Evolutionary conservation across 2,113 vertebrate species (phyloP), one percentile per base, ranked within the genome.

Genomic region (Piaya cayana): DNA sequence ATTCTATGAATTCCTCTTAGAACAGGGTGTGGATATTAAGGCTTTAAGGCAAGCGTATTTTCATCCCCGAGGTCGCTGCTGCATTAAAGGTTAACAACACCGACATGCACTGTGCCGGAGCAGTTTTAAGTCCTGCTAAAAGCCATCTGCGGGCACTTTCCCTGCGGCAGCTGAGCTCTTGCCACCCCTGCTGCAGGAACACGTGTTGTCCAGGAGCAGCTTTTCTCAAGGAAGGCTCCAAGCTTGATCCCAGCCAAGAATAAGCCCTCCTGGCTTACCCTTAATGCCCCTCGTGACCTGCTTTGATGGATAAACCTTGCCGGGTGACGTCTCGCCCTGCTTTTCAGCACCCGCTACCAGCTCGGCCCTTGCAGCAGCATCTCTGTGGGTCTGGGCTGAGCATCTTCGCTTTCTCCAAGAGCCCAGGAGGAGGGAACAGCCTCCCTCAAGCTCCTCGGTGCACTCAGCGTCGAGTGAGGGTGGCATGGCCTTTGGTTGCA

Each of bases 101-200:
- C 58, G 39, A 15, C 1, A 36, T 0, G 3, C 25, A 1, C 49
- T 2, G 1, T 1, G 1, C 25, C 12, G 1, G 19, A 0, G 8
- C 37, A 12, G 9, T 16, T 22, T 22, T 18, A 23, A 85, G 25
- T 9, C 52, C 32, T 9, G 30, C 34, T 18, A 6, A 52, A 22
- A 62, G 36, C 78, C 6, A 0, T 15, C 39, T 26, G 56, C 0
- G 0, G 18, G 69, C 2, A 1, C 27, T 45, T 12, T 34, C 29
- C 81, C 62, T 1, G 1, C 8, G 6, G 32, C 3, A 2, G 58
- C 71, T 36, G 42, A 71, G 37, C 53, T 42, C 17, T 21, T 2
- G 4, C 23, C 59, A 7, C 52, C 19, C 0, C 69, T 15, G 17
- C 78, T 9, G 58, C 43, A 1, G 49, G 27, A 25, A 49, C 92